Evolutionary conservation across 2,113 vertebrate genomes (phyloP), one percentile per base, ranked within the genome.

Genomic region (Entomyzon cyanotis): DNA sequence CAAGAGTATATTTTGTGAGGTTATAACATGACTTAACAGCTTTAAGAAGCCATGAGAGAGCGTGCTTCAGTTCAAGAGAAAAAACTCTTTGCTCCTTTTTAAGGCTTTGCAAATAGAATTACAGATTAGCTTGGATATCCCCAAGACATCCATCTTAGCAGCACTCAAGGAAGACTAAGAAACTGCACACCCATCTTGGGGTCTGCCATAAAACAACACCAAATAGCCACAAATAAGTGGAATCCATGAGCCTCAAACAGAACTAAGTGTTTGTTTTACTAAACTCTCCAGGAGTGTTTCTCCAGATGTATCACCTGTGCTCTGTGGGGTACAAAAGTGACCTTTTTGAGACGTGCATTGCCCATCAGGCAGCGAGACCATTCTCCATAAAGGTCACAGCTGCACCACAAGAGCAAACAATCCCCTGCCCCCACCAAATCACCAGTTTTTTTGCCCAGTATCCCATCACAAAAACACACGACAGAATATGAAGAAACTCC

Each of bases 171-270:
- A 39, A 1, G 9, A 23, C 37, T 30, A 35, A 64, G 44, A 73
- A 83, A 60, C 28, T 50, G 58, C 41, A 59, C 0, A 1, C 30
- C 25, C 47, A 14, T 20, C 2, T 0, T 10, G 39, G 78, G 17
- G 5, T 69, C 39, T 74, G 65, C 20, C 42, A 76, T 14, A 15
- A 80, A 74, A 28, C 22, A 53, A 5, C 46, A 59, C 6, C 52
- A 24, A 62, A 68, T 3, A 63, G 31, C 19, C 60, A 88, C 27
- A 31, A 10, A 15, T 3, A 69, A n/a, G 27, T 5, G 30, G 27
- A 78, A 74, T 8, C 39, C 25, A 58, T 30, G 2, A 83, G 37
- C 5, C 31, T 28, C 39, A 39, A 59, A 42, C 6, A 49, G 20
- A 31, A 13, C 8, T 8, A 18, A 42, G 31, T 11, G 10, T 9